Conservation (phyloP, 2,113 vertebrate genomes). For the Chrysochloris asiatica region DNA sequence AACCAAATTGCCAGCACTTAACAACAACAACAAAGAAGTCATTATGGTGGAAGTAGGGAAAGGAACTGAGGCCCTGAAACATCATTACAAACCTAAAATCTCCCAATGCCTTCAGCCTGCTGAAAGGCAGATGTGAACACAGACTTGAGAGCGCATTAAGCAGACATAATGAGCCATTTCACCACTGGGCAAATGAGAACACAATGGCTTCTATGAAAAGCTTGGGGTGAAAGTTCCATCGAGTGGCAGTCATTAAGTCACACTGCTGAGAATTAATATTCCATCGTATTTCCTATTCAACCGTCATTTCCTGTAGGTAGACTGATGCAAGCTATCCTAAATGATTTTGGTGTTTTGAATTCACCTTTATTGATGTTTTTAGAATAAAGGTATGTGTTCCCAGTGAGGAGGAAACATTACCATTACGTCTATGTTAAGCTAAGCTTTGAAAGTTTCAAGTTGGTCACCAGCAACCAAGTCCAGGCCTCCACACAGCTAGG, state of each 20-base stretch:
- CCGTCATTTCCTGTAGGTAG: background rate
- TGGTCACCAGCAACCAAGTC: background rate
- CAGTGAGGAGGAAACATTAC: conserved; percentile 30
- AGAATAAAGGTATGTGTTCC: conserved; percentile 57
- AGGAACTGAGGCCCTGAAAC: background rate
- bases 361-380: conserved; percentile 46
- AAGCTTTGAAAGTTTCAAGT: conserved; percentile 59
- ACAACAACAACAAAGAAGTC: too few relatives aligned
- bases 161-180: background rate
- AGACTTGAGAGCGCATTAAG: background rate
- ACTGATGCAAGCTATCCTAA: conserved; percentile 63
- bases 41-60: background rate
- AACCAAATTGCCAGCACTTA: too few relatives aligned
- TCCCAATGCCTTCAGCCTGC: background rate
- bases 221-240: background rate
- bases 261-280: background rate
- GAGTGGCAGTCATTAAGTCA: background rate
- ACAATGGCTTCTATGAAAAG: background rate
- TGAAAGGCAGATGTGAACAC: background rate
- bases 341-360: background rate
- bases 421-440: conserved; percentile 61
- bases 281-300: background rate
- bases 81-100: background rate
- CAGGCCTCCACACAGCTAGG: background rate
- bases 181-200: background rate